phyloP scores from a whole-genome alignment of 2,113 vertebrate species.

The Sigmodon hispidus region DNA sequence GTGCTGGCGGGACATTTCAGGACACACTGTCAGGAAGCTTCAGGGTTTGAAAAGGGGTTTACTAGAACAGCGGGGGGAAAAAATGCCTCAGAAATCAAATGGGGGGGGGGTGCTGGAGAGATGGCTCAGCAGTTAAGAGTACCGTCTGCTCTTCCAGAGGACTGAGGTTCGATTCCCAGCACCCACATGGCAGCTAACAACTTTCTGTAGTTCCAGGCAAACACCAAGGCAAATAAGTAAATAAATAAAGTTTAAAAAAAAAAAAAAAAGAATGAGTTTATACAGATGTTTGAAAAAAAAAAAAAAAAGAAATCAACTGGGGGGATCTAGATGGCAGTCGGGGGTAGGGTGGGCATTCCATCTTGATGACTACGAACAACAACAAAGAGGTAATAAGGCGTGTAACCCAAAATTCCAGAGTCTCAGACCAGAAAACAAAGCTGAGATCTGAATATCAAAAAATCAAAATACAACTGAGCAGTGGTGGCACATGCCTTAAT shows the following conservation, averaged over 20 bases:
- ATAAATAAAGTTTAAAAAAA: too few species aligned
- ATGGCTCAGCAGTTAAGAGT: too few species aligned
- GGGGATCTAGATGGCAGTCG: neutral
- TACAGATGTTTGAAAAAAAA: too few species aligned
- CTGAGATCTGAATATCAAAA: neutral
- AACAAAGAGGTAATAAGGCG: neutral
- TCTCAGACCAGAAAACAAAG: neutral
- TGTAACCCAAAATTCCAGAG: neutral
- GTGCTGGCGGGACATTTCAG: constrained; percentile 28
- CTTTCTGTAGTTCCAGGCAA: too few species aligned
- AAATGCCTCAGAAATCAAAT: neutral
- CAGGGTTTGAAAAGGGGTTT: neutral
- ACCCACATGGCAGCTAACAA: too few species aligned
- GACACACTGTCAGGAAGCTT: neutral
- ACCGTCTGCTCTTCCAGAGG: too few species aligned
- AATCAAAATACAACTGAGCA: neutral
- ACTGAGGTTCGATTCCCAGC: too few species aligned
- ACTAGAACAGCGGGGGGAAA: neutral
- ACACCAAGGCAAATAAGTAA: too few species aligned
- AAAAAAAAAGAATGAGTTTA: too few species aligned
- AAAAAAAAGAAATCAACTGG: neutral
- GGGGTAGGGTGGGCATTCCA: neutral
- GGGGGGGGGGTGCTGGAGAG: too few species aligned
- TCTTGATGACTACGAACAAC: neutral
- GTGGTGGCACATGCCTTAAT: neutral